phyloP scores from a whole-genome alignment of 2,888 invertebrate species.

The Epirrhoe tristata region DNA sequence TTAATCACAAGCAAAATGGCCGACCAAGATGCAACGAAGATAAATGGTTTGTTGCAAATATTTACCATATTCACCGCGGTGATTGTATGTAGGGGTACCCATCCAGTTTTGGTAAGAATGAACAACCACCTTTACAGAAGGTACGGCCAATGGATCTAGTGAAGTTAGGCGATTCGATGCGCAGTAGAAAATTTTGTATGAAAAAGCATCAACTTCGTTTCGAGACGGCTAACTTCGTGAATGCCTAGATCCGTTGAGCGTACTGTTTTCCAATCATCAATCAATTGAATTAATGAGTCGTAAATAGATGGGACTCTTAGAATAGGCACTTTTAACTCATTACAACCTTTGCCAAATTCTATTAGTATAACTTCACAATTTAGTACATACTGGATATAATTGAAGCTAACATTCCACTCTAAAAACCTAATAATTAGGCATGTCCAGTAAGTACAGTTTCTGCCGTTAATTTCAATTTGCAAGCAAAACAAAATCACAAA shows the following conservation, averaged over 20 bases:
- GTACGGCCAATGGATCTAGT: no score
- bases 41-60: not conserved
- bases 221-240: no score
- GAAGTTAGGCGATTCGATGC: no score
- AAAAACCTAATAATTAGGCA: no score
- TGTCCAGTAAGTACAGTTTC: constrained; percentile 4
- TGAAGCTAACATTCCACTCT: constrained; percentile 21
- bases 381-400: constrained; percentile 7
- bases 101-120: not conserved
- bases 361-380: constrained; percentile 16
- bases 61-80: not conserved
- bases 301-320: not conserved
- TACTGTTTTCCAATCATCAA: not conserved
- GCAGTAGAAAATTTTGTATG: no score
- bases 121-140: not conserved
- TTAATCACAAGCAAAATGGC: constrained; percentile 18
- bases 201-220: no score
- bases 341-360: constrained; percentile 17
- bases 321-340: constrained; percentile 2
- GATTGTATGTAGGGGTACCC: not conserved
- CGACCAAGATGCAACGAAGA: not conserved
- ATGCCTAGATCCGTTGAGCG: no score
- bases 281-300: not conserved
- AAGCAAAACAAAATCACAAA: not conserved
- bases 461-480: not conserved